phyloP scores from a whole-genome alignment of 2,113 vertebrate species.

The Crotalus horridus region DNA sequence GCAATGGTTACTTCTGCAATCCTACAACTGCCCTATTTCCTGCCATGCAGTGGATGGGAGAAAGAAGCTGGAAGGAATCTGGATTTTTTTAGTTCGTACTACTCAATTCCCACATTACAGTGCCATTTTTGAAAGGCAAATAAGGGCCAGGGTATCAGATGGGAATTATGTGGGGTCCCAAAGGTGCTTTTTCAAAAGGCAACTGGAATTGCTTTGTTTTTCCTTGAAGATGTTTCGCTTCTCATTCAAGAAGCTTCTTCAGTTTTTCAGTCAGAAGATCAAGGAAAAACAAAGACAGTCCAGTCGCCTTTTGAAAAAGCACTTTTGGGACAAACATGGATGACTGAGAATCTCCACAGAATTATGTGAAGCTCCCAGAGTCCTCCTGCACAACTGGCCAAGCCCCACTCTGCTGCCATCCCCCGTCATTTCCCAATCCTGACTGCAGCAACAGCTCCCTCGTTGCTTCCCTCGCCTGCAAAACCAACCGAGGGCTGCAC shows the following conservation, averaged over 20 bases:
- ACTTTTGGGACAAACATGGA: background rate
- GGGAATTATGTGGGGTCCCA: background rate
- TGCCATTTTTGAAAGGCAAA: background rate
- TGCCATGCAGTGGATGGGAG: background rate
- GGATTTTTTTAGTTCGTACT: background rate
- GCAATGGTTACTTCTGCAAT: background rate
- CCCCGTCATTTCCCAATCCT: background rate
- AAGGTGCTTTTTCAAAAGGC: background rate
- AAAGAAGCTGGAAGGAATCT: background rate
- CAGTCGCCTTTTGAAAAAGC: background rate
- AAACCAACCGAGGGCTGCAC: conserved; percentile 35
- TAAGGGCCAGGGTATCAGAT: background rate
- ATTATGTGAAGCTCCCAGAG: background rate
- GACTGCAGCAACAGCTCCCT: conserved; percentile 8
- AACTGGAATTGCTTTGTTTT: background rate
- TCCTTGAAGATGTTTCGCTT: background rate
- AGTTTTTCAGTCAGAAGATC: background rate
- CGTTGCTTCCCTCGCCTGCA: conserved; percentile 41
- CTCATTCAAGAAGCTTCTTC: background rate
- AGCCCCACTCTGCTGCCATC: background rate
- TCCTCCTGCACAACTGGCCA: background rate
- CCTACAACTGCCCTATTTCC: background rate
- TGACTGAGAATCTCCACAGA: background rate
- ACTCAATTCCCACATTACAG: background rate
- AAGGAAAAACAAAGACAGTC: background rate